phyloP scores from a whole-genome alignment of 2,888 invertebrate species.

The Drepana falcataria region DNA sequence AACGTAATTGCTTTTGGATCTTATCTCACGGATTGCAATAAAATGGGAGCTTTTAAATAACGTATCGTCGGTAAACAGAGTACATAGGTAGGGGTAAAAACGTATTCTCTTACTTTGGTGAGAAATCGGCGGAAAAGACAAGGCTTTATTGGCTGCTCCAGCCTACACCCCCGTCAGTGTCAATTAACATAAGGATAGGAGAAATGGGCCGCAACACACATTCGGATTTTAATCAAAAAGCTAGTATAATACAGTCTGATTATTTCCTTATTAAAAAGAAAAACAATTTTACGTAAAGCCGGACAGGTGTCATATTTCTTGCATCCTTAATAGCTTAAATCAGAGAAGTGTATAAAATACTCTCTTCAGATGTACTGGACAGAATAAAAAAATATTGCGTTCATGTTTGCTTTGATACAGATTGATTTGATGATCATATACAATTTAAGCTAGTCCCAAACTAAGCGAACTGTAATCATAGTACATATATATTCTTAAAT shows the following conservation, averaged over 20 bases:
- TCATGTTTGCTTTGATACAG: too few relatives aligned
- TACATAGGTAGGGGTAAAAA: slow-evolving; percentile 16
- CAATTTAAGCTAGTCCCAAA: too few relatives aligned
- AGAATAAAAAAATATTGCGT: too few relatives aligned
- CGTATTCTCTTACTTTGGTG: slow-evolving; percentile 11
- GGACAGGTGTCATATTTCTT: too few relatives aligned
- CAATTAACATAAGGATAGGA: slow-evolving; percentile 49
- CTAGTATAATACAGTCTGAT: too few relatives aligned
- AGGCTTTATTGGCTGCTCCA: slow-evolving; percentile 34
- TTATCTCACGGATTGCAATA: slow-evolving; percentile 21
- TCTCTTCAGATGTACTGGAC: too few relatives aligned
- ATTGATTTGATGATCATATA: too few relatives aligned
- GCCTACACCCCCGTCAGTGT: slow-evolving; percentile 61
- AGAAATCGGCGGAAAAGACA: slow-evolving; percentile 29
- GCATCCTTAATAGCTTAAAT: too few relatives aligned
- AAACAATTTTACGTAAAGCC: too few relatives aligned
- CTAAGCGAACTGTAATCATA: too few relatives aligned
- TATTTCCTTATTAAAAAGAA: not conserved
- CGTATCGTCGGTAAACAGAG: slow-evolving; percentile 15
- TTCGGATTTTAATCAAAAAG: not conserved
- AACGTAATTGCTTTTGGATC: slow-evolving; percentile 33
- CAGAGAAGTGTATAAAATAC: too few relatives aligned
- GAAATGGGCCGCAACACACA: not conserved
- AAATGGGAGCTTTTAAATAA: slow-evolving; percentile 19
- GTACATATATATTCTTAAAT: too few relatives aligned